Conservation (phyloP, 2,113 vertebrate genomes). For the Ciconia boyciana region DNA sequence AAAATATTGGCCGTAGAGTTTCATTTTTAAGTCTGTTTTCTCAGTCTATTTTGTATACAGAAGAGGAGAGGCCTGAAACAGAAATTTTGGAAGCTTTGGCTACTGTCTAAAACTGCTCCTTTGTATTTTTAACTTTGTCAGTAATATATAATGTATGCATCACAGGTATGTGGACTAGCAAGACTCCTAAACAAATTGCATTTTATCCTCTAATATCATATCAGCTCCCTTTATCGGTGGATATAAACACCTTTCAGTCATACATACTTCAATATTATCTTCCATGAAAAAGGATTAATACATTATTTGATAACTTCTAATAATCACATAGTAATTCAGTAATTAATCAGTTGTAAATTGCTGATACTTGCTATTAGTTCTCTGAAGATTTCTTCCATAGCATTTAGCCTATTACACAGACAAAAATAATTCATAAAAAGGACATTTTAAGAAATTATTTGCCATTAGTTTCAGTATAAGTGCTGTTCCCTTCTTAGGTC, state of each 20-base stretch:
- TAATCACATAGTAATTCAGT: background rate
- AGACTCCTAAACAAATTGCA: background rate
- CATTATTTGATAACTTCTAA: background rate
- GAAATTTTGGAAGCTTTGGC: background rate
- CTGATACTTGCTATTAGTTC: constrained; percentile 7
- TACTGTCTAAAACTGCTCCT: background rate
- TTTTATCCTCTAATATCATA: background rate
- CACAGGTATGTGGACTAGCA: background rate
- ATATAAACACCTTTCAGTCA: background rate
- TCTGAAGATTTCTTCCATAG: background rate
- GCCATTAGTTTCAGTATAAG: background rate
- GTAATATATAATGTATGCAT: background rate
- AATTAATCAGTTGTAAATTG: constrained; percentile 39
- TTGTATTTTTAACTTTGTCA: background rate
- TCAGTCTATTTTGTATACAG: background rate
- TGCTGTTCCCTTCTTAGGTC: background rate
- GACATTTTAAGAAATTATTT: background rate
- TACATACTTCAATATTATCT: background rate
- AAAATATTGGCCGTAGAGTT: background rate
- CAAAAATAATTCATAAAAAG: background rate
- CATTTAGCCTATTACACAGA: background rate
- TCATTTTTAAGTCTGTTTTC: background rate
- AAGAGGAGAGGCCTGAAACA: background rate
- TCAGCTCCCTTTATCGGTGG: background rate
- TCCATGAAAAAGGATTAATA: background rate